phyloP scores from a whole-genome alignment of 64 coral and sea anemone genomes.

The Montipora foliosa region DNA sequence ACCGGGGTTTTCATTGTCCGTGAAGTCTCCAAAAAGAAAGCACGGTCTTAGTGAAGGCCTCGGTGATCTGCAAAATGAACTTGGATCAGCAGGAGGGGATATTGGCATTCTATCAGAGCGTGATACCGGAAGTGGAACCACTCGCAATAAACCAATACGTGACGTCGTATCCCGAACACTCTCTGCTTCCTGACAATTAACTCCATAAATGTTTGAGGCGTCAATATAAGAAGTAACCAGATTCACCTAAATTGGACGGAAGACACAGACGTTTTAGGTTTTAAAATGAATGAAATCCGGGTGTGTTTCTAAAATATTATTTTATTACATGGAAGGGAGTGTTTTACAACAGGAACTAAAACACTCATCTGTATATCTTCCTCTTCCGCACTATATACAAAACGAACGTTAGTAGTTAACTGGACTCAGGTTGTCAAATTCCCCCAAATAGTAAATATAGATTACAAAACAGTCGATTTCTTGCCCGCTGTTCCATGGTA shows the following conservation, averaged over 20 bases:
- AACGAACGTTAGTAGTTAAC: too few relatives aligned
- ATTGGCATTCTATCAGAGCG: neutral
- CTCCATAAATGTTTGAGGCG: slow-evolving; percentile 38
- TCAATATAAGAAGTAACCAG: slow-evolving; percentile 27
- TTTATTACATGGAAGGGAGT: too few relatives aligned
- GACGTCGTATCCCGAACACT: neutral
- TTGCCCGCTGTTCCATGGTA: too few relatives aligned
- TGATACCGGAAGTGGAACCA: neutral
- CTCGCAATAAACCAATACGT: neutral
- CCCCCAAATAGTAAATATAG: too few relatives aligned
- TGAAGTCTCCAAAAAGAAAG: slow-evolving; percentile 36
- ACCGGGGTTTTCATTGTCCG: slow-evolving; percentile 55
- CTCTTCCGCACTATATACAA: too few relatives aligned
- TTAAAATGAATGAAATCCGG: too few relatives aligned
- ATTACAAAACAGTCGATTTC: too few relatives aligned
- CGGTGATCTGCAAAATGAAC: slow-evolving; percentile 21
- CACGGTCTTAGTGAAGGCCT: slow-evolving; percentile 31
- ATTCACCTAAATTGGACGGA: neutral
- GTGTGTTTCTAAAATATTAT: too few relatives aligned
- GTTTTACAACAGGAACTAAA: too few relatives aligned
- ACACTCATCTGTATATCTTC: too few relatives aligned
- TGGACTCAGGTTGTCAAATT: too few relatives aligned
- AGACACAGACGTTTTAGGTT: too few relatives aligned
- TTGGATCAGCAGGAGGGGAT: neutral
- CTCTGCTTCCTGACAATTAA: neutral